A percentile compares a stretch with the other conserved stretches of the same genome.
Evolutionary conservation across 1,140 invertebrate species (phyloP).

Genomic region (Goniozus legneri): DNA sequence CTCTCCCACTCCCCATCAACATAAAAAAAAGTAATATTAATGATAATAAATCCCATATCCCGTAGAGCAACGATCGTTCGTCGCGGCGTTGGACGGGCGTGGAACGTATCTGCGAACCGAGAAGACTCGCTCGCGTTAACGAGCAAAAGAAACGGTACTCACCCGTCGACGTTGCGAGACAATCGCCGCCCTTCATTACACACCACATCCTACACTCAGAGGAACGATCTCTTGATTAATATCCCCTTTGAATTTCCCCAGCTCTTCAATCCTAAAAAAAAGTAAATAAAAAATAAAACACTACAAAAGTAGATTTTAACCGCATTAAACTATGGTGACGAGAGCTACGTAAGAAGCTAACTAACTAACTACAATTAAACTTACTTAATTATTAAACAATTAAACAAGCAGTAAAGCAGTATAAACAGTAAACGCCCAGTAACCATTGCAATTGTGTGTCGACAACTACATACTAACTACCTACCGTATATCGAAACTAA

Average conservation of each 20-base stretch:
- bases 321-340: constrained; percentile 50
- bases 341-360: constrained; percentile 54
- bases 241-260: too few species aligned
- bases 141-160: too few species aligned
- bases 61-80: constrained; percentile 12
- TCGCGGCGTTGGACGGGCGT: background rate
- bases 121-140: background rate
- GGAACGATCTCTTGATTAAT: too few species aligned
- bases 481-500: constrained; percentile 57
- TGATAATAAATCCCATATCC: background rate
- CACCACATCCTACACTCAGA: too few species aligned
- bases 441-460: constrained; percentile 57
- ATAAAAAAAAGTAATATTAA: constrained; percentile 1
- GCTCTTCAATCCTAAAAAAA: constrained; percentile 6
- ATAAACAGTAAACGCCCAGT: constrained; percentile 55
- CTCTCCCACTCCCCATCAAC: constrained; percentile 54
- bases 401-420: constrained; percentile 56
- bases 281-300: too few species aligned
- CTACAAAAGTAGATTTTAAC: constrained; percentile 54
- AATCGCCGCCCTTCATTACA: constrained; percentile 7
- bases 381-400: constrained; percentile 57
- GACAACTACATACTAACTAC: constrained; percentile 58
- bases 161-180: background rate
- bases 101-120: background rate
- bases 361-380: constrained; percentile 57